Base-by-base conservation (phyloP, 2,888 invertebrate genomes). In the Elysia crispata region DNA sequence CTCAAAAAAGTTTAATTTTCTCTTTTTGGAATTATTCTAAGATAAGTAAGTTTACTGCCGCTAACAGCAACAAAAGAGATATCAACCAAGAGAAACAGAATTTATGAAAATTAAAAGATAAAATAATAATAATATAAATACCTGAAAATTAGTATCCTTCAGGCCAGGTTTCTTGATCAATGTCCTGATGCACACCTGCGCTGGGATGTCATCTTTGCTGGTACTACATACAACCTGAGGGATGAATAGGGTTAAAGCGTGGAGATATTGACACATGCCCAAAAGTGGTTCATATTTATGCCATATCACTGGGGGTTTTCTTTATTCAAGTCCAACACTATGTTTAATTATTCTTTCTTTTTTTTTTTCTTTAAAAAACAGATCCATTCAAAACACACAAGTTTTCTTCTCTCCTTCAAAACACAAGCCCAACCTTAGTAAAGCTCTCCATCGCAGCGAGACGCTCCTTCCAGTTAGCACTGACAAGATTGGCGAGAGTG, bases 81-180 rank as follows among this genome's bases (percentile, higher is more conserved):
- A 41, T 41, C 3, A 3, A 41, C 11, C 3, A 6, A 41, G 3
- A 41, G 41, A 41, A 6, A 41, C 41, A 41, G 3, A 41, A n/a
- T n/a, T n/a, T n/a, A n/a, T n/a, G n/a, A n/a, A n/a, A n/a, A n/a
- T n/a, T n/a, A n/a, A n/a, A n/a, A n/a, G 11, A 41, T 41, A 41
- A 41, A 11, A 41, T 41, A 6, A 3, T 3, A 41, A 41, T 41
- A 11, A 41, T 41, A 11, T 11, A 41, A 41, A 79, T 80, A 91
- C 91, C 94, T 97, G 97, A 83, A 97, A 96, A 91, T 98, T 97
- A 81, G 96, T 97, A 89, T 98, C 98, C 90, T 96, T 94, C 33
- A 94, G 92, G 0, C 98, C 98, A 0, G 97, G 97, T 90, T 97
- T 97, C 88, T 95, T 96, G 85, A 94, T 95, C 18, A 92, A 80